Percentiles rank a stretch among this genome's conserved stretches.
Conservation (phyloP, 1,140 invertebrate species). For the Drosophila sucinea region DNA sequence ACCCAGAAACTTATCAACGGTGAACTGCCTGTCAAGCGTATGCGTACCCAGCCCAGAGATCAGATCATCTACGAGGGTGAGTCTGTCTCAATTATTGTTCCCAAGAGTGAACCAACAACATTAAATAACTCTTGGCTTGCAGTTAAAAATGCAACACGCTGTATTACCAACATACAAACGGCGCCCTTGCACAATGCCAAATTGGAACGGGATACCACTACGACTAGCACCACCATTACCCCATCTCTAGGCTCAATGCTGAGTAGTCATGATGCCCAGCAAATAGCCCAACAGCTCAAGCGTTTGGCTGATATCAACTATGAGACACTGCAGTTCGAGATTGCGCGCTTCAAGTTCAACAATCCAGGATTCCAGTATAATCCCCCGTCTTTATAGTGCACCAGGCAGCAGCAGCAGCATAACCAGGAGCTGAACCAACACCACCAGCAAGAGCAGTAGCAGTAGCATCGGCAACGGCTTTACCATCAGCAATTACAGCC, state of each 20-base stretch:
- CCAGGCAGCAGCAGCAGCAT: slow-evolving; percentile 16
- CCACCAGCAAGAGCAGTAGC: slow-evolving; percentile 12
- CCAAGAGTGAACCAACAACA: not conserved
- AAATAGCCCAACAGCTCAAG: slow-evolving; percentile 74
- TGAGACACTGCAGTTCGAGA: slow-evolving; percentile 79
- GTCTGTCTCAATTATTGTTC: not conserved
- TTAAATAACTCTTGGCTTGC: slow-evolving; percentile 14
- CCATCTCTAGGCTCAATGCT: slow-evolving; percentile 45
- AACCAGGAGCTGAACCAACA: not conserved
- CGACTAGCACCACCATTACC: not conserved
- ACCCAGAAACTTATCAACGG: slow-evolving; percentile 74
- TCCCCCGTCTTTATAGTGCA: slow-evolving; percentile 70
- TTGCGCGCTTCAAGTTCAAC: slow-evolving; percentile 80
- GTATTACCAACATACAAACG: slow-evolving; percentile 63
- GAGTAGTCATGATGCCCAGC: slow-evolving; percentile 65
- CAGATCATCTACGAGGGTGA: slow-evolving; percentile 78
- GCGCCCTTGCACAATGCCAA: slow-evolving; percentile 66
- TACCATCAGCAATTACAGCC: slow-evolving; percentile 31
- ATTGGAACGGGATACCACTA: slow-evolving; percentile 42
- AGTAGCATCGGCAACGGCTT: slow-evolving; percentile 13
- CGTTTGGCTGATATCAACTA: slow-evolving; percentile 78
- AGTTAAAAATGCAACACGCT: slow-evolving; percentile 76
- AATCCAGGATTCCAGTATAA: slow-evolving; percentile 80
- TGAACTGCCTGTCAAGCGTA: slow-evolving; percentile 68
- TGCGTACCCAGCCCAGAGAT: slow-evolving; percentile 64